These are phyloP conservation scores for Sebastolobus alascanus DNA, from an alignment of 2,797 vertebrate species.

Conservation along the genomic window DNA sequence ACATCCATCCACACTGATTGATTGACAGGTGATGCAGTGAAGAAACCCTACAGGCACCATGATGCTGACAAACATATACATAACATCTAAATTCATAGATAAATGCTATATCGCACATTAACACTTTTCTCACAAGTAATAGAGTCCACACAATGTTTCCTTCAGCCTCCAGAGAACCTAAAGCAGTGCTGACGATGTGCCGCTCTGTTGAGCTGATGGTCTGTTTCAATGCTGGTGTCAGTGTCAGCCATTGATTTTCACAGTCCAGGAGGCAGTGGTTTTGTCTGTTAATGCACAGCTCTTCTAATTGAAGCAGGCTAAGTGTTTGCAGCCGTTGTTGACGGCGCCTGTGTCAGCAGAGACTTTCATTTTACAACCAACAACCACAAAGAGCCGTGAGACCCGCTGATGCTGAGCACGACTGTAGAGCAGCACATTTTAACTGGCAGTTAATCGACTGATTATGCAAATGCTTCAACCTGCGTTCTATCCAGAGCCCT, in stretches of 20 bases:
- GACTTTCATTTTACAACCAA: slow-evolving; percentile 58
- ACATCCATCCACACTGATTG: background rate
- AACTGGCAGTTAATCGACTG: slow-evolving; percentile 26
- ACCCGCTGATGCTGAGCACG: slow-evolving; percentile 20
- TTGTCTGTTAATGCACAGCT: slow-evolving; percentile 51
- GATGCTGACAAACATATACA: background rate
- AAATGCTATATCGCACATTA: background rate
- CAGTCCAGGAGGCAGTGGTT: slow-evolving; percentile 57
- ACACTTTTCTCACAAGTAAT: background rate
- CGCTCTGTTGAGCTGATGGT: slow-evolving; percentile 1
- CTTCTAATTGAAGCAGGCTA: slow-evolving; percentile 60
- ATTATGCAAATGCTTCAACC: slow-evolving; percentile 49
- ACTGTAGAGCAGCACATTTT: slow-evolving; percentile 10
- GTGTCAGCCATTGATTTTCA: slow-evolving; percentile 53
- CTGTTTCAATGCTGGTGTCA: slow-evolving; percentile 14
- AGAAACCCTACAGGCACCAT: background rate
- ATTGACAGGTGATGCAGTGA: background rate
- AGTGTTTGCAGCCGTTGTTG: slow-evolving; percentile 61
- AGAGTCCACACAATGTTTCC: background rate
- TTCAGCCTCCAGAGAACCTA: background rate
- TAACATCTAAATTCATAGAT: background rate
- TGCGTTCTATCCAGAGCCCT: slow-evolving; percentile 28
- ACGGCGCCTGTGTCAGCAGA: slow-evolving; percentile 63
- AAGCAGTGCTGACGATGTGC: slow-evolving; percentile 1
- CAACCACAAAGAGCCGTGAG: slow-evolving; percentile 23